Evolutionary conservation across 1,140 invertebrate species (phyloP), one percentile per base, ranked within the genome.

Genomic region (Artemia franciscana): DNA sequence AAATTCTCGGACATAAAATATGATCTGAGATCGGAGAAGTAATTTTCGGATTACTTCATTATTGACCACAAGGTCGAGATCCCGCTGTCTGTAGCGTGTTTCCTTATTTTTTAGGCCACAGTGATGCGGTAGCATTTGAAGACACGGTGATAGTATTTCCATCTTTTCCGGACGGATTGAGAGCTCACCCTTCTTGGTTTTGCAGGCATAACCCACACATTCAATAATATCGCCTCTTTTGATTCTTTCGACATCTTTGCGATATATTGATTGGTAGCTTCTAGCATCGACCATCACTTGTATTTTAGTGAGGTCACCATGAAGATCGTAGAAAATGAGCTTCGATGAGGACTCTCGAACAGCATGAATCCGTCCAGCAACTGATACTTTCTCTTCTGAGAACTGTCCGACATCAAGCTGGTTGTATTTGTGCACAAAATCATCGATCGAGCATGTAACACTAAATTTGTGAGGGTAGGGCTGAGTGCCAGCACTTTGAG

Each of bases 111-210:
- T 96, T 0, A 99, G 78, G 24, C 96, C 96, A 77, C 85, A 99
- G 75, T 98, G 93, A 80, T 95, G 89, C 28, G 96, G 96, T 66
- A 99, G 75, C 90, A 98, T 97, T 69, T 96, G 93, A 5, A 99
- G 76, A 74, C 96, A 98, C 0, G 96, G 96, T 24, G 92, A 89
- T 0, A 99, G 75, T 28, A 98, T 75, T 65, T 82, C 81, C 23
- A 98, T 80, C 68, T 80, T 82, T 62, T 79, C 83, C 3, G 96
- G 92, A 66, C 97, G 79, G 59, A 99, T 83, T 12, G 93, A 97
- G 5, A 99, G 78, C 77, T 99, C 96, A 9, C 96, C 96, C 72
- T 93, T 95, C 73, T 98, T 98, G 21, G 94, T 97, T 75, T 93
- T 91, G 4, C 87, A 86, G 27, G 95, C 94, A 71, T 85, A 78